A percentile compares a stretch with the other conserved stretches of the same genome.
These are phyloP conservation scores for Epirrhoe tristata DNA, from an alignment of 2,888 invertebrate genomes.

Conservation along the genomic window DNA sequence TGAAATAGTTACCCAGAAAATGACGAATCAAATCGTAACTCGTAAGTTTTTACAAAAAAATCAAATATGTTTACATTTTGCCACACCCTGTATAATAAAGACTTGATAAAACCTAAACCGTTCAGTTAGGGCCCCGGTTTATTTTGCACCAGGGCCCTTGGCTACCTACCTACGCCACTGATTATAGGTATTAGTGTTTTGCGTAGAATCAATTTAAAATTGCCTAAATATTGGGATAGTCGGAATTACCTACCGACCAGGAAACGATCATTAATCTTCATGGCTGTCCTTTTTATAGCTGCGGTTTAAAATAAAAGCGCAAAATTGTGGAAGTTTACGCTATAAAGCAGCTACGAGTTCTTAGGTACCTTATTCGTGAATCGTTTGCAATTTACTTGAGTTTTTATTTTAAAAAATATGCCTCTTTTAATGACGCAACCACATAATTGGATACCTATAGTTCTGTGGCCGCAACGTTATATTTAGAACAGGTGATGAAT, in stretches of 20 bases:
- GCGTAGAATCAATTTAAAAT: conserved; percentile 19
- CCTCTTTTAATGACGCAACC: not conserved
- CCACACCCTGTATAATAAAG: too few relatives aligned
- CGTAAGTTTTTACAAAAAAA: too few relatives aligned
- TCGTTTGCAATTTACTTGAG: conserved; percentile 2
- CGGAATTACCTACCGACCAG: conserved; percentile 29
- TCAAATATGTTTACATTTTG: too few relatives aligned
- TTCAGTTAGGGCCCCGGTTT: too few relatives aligned
- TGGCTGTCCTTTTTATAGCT: conserved; percentile 34
- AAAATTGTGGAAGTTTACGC: conserved; percentile 31
- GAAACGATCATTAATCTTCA: conserved; percentile 40
- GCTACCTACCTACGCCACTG: too few relatives aligned
- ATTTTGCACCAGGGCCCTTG: too few relatives aligned
- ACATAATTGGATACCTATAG: too few relatives aligned
- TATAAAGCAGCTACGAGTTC: conserved; percentile 28
- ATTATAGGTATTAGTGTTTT: not conserved
- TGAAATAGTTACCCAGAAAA: too few relatives aligned
- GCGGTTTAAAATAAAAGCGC: conserved; percentile 33
- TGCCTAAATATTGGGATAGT: conserved; percentile 27
- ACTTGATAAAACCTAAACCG: too few relatives aligned
- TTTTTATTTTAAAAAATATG: not conserved
- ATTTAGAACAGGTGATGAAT: not conserved
- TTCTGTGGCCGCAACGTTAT: too few relatives aligned
- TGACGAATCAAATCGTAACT: too few relatives aligned
- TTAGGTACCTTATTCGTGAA: conserved; percentile 13